These are phyloP conservation scores for Empidonax traillii DNA, from an alignment of 2,113 vertebrate genomes.

Conservation along the genomic window DNA sequence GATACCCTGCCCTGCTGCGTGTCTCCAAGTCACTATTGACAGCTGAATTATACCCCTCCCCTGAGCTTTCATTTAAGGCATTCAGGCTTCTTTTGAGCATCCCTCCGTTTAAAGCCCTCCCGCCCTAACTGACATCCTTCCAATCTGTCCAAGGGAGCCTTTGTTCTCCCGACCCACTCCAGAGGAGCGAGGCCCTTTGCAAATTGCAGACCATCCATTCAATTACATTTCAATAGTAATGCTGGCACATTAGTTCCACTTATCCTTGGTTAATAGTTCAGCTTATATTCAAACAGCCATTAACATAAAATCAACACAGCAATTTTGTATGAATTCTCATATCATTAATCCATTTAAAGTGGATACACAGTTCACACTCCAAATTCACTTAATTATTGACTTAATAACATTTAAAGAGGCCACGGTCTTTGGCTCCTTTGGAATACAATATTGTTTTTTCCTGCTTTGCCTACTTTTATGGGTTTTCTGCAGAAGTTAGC, in stretches of 20 bases:
- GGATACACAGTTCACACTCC: conserved; percentile 50
- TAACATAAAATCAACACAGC: conserved; percentile 73
- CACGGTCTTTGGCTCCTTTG: neutral
- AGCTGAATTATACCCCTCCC: neutral
- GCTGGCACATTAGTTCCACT: conserved; percentile 62
- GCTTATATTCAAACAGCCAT: conserved; percentile 72
- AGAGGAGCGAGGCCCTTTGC: neutral
- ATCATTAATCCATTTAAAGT: conserved; percentile 72
- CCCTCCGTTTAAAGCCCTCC: neutral
- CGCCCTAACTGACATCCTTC: neutral
- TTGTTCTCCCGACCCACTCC: neutral
- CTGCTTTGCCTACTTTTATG: neutral
- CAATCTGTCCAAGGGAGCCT: neutral
- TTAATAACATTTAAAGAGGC: conserved; percentile 54
- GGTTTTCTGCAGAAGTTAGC: neutral
- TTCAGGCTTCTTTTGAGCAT: neutral
- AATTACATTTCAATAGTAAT: conserved; percentile 44
- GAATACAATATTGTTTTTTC: neutral
- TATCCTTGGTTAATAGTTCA: conserved; percentile 68
- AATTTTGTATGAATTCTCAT: conserved; percentile 64
- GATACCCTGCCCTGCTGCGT: neutral
- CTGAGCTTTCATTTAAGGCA: neutral
- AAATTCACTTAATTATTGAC: conserved; percentile 67
- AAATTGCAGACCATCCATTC: conserved; percentile 43
- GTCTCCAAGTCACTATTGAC: neutral